These are phyloP conservation scores for Tapirus indicus DNA, from an alignment of 2,797 vertebrate genomes.

Conservation along the genomic window DNA sequence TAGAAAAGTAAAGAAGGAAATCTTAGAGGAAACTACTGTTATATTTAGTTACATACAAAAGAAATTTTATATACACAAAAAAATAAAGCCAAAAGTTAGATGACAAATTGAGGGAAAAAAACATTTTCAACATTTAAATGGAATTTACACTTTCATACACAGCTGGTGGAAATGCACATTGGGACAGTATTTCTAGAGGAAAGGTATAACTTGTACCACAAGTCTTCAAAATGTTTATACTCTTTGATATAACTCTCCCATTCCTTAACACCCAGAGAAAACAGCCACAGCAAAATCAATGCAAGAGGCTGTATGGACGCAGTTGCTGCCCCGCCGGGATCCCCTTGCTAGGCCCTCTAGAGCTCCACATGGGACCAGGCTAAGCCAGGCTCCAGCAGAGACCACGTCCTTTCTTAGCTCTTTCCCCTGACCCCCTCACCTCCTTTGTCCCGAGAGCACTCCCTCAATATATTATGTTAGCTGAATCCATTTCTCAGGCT, in stretches of 20 bases:
- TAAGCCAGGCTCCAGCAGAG: not conserved
- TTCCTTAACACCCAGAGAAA: not conserved
- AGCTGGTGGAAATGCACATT: not conserved
- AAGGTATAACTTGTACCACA: not conserved
- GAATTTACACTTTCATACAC: not conserved
- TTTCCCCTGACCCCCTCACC: too few relatives aligned
- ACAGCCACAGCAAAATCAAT: not conserved
- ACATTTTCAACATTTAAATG: not conserved
- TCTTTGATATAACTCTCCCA: not conserved
- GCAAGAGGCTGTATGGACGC: not conserved
- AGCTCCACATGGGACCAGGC: too few relatives aligned
- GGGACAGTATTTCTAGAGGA: not conserved
- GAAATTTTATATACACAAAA: not conserved
- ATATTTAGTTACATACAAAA: not conserved
- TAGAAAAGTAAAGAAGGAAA: not conserved
- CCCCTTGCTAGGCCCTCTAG: too few relatives aligned
- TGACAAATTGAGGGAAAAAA: not conserved
- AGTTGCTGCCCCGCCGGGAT: not conserved
- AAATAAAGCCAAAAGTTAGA: not conserved
- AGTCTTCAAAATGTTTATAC: not conserved
- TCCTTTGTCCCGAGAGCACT: not conserved
- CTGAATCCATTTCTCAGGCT: not conserved
- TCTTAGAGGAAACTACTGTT: not conserved
- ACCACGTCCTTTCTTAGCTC: rapidly evolving
- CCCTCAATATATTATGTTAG: not conserved